A percentile compares a stretch with the other conserved stretches of the same genome.
These are phyloP conservation scores for Heliconius ethilla DNA, from an alignment of 2,888 invertebrate genomes.

Conservation along the genomic window DNA sequence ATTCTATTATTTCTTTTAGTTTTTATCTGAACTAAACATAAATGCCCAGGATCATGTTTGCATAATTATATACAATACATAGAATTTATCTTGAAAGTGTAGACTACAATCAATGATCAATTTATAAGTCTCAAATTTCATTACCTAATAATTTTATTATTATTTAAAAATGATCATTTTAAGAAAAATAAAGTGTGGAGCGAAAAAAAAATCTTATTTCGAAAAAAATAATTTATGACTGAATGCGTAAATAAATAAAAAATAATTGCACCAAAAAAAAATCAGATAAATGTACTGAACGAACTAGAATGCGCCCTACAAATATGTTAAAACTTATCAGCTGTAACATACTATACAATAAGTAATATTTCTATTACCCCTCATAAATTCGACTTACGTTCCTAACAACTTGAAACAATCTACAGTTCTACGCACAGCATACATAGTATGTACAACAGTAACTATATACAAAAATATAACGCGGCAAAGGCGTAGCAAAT, in stretches of 20 bases:
- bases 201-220: background rate
- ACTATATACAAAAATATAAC: constrained; percentile 67
- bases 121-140: background rate
- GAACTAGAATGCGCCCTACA: background rate
- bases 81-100: background rate
- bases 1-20: background rate
- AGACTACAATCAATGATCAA: background rate
- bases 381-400: constrained; percentile 56
- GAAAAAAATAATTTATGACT: constrained; percentile 6
- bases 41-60: background rate
- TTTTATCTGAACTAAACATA: background rate
- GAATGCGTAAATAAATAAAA: background rate
- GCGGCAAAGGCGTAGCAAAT: constrained; percentile 58
- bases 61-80: background rate
- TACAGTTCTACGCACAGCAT: constrained; percentile 76
- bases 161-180: background rate
- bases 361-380: constrained; percentile 28
- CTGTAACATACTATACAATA: constrained; percentile 19
- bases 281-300: too few relatives aligned
- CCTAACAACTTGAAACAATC: constrained; percentile 72
- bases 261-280: constrained; percentile 9
- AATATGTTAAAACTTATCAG: background rate
- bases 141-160: background rate
- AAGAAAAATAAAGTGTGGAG: background rate
- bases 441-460: constrained; percentile 78